Evolutionary conservation across 2,888 invertebrate species (phyloP).

Genomic region (Atethmia centrago): DNA sequence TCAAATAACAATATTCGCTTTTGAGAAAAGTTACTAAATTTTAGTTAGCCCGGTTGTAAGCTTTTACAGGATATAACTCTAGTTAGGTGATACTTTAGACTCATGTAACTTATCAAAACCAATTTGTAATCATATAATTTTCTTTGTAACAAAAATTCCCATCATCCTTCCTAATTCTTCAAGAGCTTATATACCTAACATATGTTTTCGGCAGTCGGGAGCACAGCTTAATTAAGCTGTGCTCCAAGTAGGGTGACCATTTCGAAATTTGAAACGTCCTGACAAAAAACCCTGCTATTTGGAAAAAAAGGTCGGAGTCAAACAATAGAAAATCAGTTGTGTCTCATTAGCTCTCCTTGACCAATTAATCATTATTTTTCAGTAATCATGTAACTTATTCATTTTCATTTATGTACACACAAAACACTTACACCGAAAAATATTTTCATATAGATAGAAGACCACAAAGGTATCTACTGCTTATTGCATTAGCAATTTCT

Average conservation of each 20-base stretch:
- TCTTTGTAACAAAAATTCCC: background rate
- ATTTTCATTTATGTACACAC: background rate
- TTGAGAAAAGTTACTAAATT: background rate
- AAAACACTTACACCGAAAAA: no score
- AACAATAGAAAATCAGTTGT: no score
- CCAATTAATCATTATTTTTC: no score
- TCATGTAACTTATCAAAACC: background rate
- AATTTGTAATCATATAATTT: background rate
- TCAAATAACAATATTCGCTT: background rate
- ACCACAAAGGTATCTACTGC: no score
- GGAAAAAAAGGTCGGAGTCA: no score
- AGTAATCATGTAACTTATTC: background rate
- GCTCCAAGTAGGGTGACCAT: background rate
- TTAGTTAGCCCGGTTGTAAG: background rate
- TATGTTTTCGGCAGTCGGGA: conserved; percentile 6
- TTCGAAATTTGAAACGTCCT: background rate
- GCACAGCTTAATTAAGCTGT: conserved; percentile 2
- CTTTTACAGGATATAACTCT: background rate
- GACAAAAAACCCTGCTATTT: background rate
- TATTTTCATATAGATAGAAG: no score
- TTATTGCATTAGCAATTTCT: no score
- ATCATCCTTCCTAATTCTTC: background rate
- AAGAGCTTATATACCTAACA: background rate
- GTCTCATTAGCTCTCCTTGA: no score
- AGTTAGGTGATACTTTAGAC: background rate